Evolutionary conservation across 2,113 vertebrate genomes (phyloP), one percentile per base, ranked within the genome.

Genomic region (Pavo muticus): DNA sequence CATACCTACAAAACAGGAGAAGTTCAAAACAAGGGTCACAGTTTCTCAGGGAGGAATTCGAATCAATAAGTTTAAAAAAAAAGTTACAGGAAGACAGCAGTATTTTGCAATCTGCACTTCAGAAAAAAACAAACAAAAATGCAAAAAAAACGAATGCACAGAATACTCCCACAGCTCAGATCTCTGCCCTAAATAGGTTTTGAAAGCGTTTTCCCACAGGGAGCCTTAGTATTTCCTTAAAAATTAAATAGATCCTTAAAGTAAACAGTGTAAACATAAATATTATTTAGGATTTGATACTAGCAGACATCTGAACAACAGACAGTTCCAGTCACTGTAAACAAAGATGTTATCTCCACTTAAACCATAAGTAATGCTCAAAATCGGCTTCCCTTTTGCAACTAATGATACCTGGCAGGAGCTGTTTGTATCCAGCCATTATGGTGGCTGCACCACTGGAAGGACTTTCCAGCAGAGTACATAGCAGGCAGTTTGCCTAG

Each of bases 371-470:
- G 7, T 42, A 30, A 44, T 19, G 19, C 39, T 56, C 30, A 54
- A 42, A 72, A 69, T 3, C 18, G 18, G 4, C 7, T n/a, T 56
- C 15, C 14, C 16, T 84, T 67, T 16, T 54, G 24, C 48, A 73
- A 37, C 50, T 37, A 3, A 30, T 8, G 5, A 35, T 37, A 59
- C 37, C 45, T 35, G 23, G 17, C 54, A 45, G 47, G 13, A 52
- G 10, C 27, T 32, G 14, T 3, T 4, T 0, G 0, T 24, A 69
- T 27, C 44, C n/a, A 44, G 13, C 29, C 1, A 0, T 29, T 72
- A 37, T 32, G 56, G 27, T 47, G 40, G 32, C 44, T 40, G 0
- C 20, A 42, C 20, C 16, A 72, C 54, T 1, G 50, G 39, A 30
- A 48, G 77, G 15, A 39, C 52, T 32, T 80, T 17, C 23, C 35